Conservation (phyloP, 2,113 vertebrate genomes). For the Buteo buteo region DNA sequence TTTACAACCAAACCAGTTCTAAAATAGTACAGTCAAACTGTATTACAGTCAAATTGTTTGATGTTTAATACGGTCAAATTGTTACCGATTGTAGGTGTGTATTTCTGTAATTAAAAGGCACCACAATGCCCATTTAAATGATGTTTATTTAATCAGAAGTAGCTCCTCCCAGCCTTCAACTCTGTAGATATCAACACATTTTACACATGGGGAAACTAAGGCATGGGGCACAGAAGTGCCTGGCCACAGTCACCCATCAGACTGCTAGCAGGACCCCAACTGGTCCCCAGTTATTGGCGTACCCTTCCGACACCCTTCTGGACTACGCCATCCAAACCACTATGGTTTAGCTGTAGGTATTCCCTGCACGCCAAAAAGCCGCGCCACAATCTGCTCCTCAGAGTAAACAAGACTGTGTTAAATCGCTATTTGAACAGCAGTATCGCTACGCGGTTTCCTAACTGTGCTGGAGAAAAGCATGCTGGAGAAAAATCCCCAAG, state of each 20-base stretch:
- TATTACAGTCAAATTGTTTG: not conserved
- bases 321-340: not conserved
- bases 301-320: not conserved
- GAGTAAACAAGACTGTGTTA: too few species aligned
- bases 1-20: not conserved
- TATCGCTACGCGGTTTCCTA: rapidly evolving
- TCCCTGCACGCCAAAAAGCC: not conserved
- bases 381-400: not conserved
- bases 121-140: not conserved
- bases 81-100: rapidly evolving
- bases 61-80: not conserved
- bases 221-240: not conserved
- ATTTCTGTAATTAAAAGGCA: not conserved
- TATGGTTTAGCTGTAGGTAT: too few species aligned
- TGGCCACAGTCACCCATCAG: not conserved
- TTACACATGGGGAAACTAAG: not conserved
- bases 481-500: not conserved
- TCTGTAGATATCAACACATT: not conserved
- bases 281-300: rapidly evolving
- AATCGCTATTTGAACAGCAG: not conserved
- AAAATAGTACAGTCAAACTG: not conserved
- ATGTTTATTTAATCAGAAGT: not conserved
- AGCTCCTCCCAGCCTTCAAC: not conserved
- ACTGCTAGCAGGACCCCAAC: not conserved
- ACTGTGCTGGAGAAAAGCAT: not conserved